A percentile compares a stretch with the other conserved stretches of the same genome.
These are phyloP conservation scores for Sphaerophoria taeniata DNA, from an alignment of 2,888 invertebrate species.

Conservation along the genomic window DNA sequence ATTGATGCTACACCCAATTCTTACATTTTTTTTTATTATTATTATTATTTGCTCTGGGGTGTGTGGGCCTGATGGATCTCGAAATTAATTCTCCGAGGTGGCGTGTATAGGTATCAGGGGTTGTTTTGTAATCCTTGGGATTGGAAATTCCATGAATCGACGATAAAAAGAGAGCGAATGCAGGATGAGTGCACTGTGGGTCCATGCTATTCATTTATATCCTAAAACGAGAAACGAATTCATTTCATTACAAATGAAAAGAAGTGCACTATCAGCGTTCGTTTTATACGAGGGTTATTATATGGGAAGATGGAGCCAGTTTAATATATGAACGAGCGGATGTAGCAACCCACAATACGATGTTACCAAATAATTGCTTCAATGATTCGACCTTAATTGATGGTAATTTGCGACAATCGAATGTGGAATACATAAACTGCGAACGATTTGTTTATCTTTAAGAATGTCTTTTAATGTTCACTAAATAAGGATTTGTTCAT, in stretches of 20 bases:
- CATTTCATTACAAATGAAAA: conserved; percentile 59
- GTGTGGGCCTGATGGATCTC: conserved; percentile 53
- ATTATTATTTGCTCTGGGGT: conserved; percentile 45
- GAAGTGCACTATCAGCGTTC: conserved; percentile 60
- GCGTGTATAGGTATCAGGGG: conserved; percentile 33
- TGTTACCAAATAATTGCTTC: conserved; percentile 54
- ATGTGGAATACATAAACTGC: conserved; percentile 32
- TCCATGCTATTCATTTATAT: conserved; percentile 35
- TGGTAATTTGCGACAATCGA: conserved; percentile 40
- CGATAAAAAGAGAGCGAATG: conserved; percentile 51
- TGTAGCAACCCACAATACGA: conserved; percentile 4
- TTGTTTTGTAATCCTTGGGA: conserved; percentile 53
- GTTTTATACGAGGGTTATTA: conserved; percentile 45
- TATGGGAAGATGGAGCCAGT: conserved; percentile 18
- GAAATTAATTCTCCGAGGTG: conserved; percentile 55
- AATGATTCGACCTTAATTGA: conserved; percentile 53
- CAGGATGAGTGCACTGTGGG: conserved; percentile 61
- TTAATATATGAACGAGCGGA: conserved; percentile 4
- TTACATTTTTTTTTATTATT: conserved; percentile 29
- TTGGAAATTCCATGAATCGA: conserved; percentile 57
- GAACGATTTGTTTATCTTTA: not conserved
- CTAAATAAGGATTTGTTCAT: too few species aligned
- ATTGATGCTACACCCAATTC: conserved; percentile 59
- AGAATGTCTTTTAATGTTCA: not conserved
- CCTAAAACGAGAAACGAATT: conserved; percentile 46